Base-by-base conservation (phyloP, 2,113 vertebrate genomes). In the Phaetusa simplex region DNA sequence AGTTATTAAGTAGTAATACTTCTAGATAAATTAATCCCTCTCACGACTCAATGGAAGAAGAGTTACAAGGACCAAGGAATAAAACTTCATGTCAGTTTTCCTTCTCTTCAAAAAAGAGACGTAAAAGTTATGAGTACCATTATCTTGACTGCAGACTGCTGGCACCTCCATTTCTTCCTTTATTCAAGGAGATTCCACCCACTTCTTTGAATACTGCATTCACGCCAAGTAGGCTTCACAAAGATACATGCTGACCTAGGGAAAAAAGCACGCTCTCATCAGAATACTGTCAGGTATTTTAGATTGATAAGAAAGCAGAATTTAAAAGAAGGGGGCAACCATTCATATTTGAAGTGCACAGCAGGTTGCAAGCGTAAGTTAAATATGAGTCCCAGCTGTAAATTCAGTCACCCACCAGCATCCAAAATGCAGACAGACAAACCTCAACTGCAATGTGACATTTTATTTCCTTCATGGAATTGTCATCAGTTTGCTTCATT, bases 151-250 rank as follows among this genome's bases (percentile, higher is more conserved):
- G 93, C 96, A 82, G 47, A 85, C 64, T 2, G 84, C n/a, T 82
- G 97, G 61, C 72, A 95, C 86, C 19, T 97, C 97, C 97, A 97
- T 95, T 89, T 77, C 85, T 53, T 96, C 93, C 58, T 93, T 94
- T 86, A 93, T 66, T 84, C 93, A 97, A 16, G 92, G 70, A 36
- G 70, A 91, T 52, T 96, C 96, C 58, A 47, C 55, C 59, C 76
- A 79, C 96, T 95, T 95, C 61, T 96, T 93, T 55, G 81, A 92
- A 64, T 78, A 90, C 53, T 62, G 90, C 98, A 98, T 98, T 72
- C 90, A 94, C 59, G 3, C n/a, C 65, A 62, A 6, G 24, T 7
- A 8, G 27, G 55, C 59, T 90, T 95, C 96, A 93, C 50, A 77
- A 58, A 80, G 69, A 24, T 0, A 62, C 82, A 67, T 38, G 89